Conservation (phyloP, 2,797 vertebrate species). For the Echeneis naucrates region DNA sequence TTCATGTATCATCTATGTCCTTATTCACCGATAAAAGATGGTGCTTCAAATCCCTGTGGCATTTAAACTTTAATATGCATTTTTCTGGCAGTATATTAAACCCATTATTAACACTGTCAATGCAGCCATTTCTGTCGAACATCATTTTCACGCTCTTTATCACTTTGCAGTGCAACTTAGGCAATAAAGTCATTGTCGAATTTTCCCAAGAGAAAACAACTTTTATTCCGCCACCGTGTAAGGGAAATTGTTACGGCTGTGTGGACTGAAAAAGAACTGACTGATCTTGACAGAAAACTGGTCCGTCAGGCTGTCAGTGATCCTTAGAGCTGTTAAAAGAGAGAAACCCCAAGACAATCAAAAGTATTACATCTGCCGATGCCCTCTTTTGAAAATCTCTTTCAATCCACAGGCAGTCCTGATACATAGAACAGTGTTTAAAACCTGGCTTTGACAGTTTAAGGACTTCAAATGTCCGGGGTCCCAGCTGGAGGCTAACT, state of each 20-base stretch:
- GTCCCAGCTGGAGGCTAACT: conserved; percentile 36
- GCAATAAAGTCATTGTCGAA: conserved; percentile 40
- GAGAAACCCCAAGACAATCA: conserved; percentile 60
- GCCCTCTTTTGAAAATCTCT: conserved; percentile 48
- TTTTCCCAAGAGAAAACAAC: conserved; percentile 61
- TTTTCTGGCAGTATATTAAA: conserved; percentile 3
- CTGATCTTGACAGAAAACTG: conserved; percentile 73
- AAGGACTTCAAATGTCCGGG: conserved; percentile 49
- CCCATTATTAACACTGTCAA: conserved; percentile 32
- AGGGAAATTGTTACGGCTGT: conserved; percentile 52
- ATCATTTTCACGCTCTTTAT: conserved; percentile 11
- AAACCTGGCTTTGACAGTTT: conserved; percentile 49
- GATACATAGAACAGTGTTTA: conserved; percentile 39
- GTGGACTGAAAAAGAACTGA: conserved; percentile 69
- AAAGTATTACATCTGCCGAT: conserved; percentile 48
- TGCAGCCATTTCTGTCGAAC: conserved; percentile 18
- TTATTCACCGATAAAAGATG: not conserved
- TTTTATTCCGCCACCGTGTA: conserved; percentile 35
- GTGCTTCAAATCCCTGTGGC: not conserved
- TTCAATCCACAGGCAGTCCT: conserved; percentile 46
- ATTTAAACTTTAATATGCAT: conserved; percentile 18
- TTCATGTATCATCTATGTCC: not conserved
- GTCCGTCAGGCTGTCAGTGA: conserved; percentile 72
- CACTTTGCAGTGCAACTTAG: conserved; percentile 6
- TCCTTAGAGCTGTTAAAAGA: conserved; percentile 61